phyloP scores from a whole-genome alignment of 2,888 invertebrate genomes.

The Drosophila diplacantha region DNA sequence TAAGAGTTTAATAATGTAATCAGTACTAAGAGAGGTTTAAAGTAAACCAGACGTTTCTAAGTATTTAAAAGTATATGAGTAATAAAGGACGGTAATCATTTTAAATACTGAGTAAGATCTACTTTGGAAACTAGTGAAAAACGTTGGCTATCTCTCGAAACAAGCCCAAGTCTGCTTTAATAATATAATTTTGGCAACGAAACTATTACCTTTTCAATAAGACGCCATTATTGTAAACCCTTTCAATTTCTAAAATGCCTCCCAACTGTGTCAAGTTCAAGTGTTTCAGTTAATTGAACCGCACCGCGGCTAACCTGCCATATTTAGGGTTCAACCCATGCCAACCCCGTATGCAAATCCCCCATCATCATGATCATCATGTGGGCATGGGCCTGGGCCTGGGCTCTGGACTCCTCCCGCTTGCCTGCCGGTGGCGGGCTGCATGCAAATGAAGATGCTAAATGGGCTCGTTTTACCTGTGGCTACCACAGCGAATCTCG shows the following conservation, averaged over 20 bases:
- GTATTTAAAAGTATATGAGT: not conserved
- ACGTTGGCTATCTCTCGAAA: not conserved
- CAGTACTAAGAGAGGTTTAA: not conserved
- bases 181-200: not conserved
- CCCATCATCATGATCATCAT: slow-evolving; percentile 21
- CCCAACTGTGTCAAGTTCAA: slow-evolving; percentile 56
- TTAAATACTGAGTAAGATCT: not conserved
- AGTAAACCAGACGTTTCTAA: not conserved
- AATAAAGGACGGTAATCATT: not conserved
- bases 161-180: not conserved
- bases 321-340: slow-evolving; percentile 38
- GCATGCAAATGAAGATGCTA: slow-evolving; percentile 65
- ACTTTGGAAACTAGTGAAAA: not conserved
- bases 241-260: not conserved
- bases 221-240: not conserved
- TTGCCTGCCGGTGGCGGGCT: slow-evolving; percentile 14
- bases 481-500: slow-evolving; percentile 31
- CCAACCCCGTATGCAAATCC: slow-evolving; percentile 38
- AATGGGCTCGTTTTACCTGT: slow-evolving; percentile 20
- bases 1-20: not conserved
- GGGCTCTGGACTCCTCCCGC: slow-evolving; percentile 26
- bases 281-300: slow-evolving; percentile 34
- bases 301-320: slow-evolving; percentile 17
- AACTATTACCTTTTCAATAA: not conserved
- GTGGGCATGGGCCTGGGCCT: slow-evolving; percentile 29